Evolutionary conservation across 2,797 vertebrate species (phyloP).

Genomic region (Typhlichthys eigenmanni): DNA sequence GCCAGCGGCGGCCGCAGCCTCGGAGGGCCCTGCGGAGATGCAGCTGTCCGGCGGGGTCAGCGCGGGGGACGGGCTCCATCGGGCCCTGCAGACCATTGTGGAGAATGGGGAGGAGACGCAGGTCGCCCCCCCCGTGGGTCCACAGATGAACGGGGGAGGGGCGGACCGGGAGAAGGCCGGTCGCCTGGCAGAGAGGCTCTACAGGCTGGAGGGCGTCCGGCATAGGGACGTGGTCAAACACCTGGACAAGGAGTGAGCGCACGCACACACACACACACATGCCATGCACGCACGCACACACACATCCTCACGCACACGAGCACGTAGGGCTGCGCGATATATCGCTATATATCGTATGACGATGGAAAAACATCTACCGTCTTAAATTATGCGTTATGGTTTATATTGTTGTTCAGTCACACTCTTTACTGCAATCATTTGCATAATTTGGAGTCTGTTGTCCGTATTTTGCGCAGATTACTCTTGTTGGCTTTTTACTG

Average conservation of each 20-base stretch:
- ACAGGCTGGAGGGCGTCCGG: conserved; percentile 80
- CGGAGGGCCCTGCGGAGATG: conserved; percentile 11
- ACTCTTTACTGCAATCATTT: too few relatives aligned
- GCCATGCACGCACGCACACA: too few relatives aligned
- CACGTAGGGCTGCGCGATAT: too few relatives aligned
- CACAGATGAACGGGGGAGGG: conserved; percentile 58
- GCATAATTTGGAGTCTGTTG: too few relatives aligned
- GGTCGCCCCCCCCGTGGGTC: conserved; percentile 1
- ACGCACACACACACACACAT: neutral
- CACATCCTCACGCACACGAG: too few relatives aligned
- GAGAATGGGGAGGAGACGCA: conserved; percentile 45
- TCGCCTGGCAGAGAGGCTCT: conserved; percentile 80
- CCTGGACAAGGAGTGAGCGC: conserved; percentile 89
- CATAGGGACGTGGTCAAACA: conserved; percentile 87
- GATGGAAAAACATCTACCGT: too few relatives aligned
- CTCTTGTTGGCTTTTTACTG: too few relatives aligned
- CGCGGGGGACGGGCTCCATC: conserved; percentile 7
- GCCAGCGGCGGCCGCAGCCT: conserved; percentile 19
- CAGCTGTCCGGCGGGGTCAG: conserved; percentile 11
- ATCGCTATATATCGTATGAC: too few relatives aligned
- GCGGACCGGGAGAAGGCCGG: conserved; percentile 70
- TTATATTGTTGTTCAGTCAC: too few relatives aligned
- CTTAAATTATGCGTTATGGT: too few relatives aligned
- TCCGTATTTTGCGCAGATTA: too few relatives aligned
- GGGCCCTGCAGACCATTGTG: neutral